Evolutionary conservation across 2,113 vertebrate genomes (phyloP).

Genomic region (Taxidea taxus): DNA sequence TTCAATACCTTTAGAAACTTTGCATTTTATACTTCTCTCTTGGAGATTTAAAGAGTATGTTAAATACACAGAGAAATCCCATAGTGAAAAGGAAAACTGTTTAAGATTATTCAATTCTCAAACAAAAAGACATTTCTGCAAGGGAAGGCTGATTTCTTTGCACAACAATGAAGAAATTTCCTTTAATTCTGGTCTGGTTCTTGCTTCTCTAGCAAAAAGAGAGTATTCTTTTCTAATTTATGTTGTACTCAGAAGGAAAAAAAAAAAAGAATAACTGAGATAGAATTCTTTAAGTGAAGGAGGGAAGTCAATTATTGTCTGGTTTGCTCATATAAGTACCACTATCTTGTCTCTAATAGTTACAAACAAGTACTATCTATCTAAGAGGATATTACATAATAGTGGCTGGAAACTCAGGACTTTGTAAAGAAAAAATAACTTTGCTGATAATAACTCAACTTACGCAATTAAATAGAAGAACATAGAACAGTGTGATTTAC

Average conservation of each 20-base stretch:
- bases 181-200: background rate
- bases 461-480: background rate
- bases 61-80: background rate
- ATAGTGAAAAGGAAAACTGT: background rate
- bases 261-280: background rate
- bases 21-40: background rate
- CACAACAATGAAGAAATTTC: background rate
- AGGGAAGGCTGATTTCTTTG: background rate
- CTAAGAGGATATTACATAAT: background rate
- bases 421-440: background rate
- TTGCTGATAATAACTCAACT: background rate
- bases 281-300: background rate
- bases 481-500: background rate
- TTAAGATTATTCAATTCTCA: slow-evolving; percentile 34
- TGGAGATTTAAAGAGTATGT: background rate
- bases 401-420: background rate
- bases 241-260: background rate
- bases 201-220: background rate
- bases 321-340: background rate
- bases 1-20: background rate
- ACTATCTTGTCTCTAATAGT: background rate
- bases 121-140: background rate
- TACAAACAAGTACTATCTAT: background rate
- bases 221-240: background rate
- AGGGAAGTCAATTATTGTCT: background rate